Conservation (phyloP, 92 coral and sea anemone genomes). For the Anthopleura xanthogrammica region DNA sequence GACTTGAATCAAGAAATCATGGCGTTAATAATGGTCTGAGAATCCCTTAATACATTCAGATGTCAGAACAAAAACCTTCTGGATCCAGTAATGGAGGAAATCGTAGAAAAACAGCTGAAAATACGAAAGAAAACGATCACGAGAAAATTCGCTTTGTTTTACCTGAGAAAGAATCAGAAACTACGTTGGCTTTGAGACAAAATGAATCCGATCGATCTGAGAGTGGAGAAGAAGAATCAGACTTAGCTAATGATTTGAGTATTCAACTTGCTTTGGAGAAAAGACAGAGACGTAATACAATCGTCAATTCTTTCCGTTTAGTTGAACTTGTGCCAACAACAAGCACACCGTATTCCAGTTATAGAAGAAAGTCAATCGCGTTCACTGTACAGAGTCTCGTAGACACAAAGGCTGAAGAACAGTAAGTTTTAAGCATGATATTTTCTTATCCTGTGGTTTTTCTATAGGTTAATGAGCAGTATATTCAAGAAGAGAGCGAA, state of each 20-base stretch:
- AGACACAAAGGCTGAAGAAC: constrained; percentile 76
- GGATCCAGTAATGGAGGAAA: not conserved
- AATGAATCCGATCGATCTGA: constrained; percentile 31
- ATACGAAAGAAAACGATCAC: not conserved
- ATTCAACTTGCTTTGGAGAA: constrained; percentile 71
- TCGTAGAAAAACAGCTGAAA: not conserved
- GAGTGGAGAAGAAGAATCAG: constrained; percentile 43
- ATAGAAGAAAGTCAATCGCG: constrained; percentile 77
- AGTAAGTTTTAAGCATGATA: constrained; percentile 58
- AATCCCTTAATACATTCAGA: constrained; percentile 16
- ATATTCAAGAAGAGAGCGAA: not conserved
- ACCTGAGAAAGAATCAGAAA: constrained; percentile 4
- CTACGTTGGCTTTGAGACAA: not conserved
- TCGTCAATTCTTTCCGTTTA: constrained; percentile 91
- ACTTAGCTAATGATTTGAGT: constrained; percentile 39
- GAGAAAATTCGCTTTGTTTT: constrained; percentile 3
- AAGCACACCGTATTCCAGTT: constrained; percentile 73
- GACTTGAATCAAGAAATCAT: constrained; percentile 21
- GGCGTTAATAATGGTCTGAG: constrained; percentile 18
- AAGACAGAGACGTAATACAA: constrained; percentile 71
- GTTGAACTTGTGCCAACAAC: constrained; percentile 80
- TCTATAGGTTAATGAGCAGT: not conserved
- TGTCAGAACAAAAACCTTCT: constrained; percentile 13
- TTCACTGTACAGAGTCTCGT: constrained; percentile 75
- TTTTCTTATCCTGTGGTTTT: not conserved